Conservation (phyloP, 2,797 vertebrate species). For the Siniperca scherzeri region DNA sequence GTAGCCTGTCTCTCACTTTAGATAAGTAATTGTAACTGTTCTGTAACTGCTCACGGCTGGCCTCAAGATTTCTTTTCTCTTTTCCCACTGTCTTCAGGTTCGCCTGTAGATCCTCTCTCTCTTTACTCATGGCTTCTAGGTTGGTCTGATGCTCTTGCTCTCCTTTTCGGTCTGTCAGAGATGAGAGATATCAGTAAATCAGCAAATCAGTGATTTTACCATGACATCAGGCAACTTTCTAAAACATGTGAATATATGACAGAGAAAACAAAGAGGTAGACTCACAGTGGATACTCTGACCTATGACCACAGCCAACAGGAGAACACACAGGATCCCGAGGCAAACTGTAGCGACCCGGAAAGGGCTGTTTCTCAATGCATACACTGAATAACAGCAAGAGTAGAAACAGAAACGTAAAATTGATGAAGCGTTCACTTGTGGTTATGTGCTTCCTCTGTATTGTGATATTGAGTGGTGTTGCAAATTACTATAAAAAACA, state of each 20-base stretch:
- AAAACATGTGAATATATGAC: conserved; percentile 2
- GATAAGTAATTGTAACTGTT: accelerated
- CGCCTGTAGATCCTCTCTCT: conserved; percentile 51
- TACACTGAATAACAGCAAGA: conserved; percentile 49
- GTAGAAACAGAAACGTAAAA: conserved; percentile 23
- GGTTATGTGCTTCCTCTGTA: not conserved
- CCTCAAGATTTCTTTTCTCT: conserved; percentile 17
- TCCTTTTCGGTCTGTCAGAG: conserved; percentile 54
- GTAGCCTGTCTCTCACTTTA: accelerated
- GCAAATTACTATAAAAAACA: conserved; percentile 8
- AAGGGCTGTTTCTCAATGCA: conserved; percentile 66
- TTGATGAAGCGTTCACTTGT: conserved; percentile 32
- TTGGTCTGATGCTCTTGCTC: conserved; percentile 33
- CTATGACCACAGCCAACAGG: conserved; percentile 66
- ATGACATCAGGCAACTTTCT: not conserved
- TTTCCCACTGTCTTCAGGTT: conserved; percentile 6
- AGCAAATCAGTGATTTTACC: not conserved
- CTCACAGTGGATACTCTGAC: conserved; percentile 73
- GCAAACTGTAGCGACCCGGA: conserved; percentile 53
- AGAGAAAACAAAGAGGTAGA: conserved; percentile 25
- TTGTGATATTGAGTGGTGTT: not conserved
- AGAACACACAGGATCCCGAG: conserved; percentile 68
- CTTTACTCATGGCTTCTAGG: conserved; percentile 4
- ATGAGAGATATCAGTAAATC: not conserved
- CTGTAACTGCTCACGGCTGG: accelerated